A percentile compares a stretch with the other conserved stretches of the same genome.
Evolutionary conservation across 2,888 invertebrate species (phyloP).

Genomic region (Microplitis manilae): DNA sequence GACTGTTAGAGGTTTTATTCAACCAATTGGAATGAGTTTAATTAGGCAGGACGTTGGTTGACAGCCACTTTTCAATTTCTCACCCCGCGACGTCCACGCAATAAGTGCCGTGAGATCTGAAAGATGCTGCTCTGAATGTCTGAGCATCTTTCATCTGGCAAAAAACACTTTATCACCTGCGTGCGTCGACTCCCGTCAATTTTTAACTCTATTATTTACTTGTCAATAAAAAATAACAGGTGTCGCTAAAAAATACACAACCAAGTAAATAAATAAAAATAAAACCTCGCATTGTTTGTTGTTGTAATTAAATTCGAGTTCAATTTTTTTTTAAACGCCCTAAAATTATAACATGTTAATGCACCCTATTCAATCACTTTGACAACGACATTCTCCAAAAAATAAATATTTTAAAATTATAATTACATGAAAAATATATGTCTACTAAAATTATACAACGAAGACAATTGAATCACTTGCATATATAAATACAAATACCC

Average conservation of each 20-base stretch:
- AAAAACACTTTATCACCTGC: slow-evolving; percentile 37
- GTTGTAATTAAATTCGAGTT: neutral
- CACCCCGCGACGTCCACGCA: slow-evolving; percentile 46
- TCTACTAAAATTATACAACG: neutral
- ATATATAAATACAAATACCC: too few species aligned
- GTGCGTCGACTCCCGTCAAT: slow-evolving; percentile 22
- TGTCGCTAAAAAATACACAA: neutral
- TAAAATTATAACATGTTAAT: neutral
- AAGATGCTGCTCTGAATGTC: slow-evolving; percentile 6
- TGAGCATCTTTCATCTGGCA: neutral
- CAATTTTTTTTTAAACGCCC: neutral
- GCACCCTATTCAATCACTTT: neutral
- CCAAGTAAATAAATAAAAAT: neutral
- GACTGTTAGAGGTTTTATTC: neutral
- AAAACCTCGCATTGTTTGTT: neutral
- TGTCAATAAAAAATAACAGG: neutral
- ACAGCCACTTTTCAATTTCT: slow-evolving; percentile 59
- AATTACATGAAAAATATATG: neutral
- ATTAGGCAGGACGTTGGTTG: slow-evolving; percentile 47
- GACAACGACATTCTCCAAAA: neutral
- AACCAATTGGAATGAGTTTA: slow-evolving; percentile 52
- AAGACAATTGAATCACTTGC: neutral
- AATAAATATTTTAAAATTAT: neutral
- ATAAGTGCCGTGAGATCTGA: slow-evolving; percentile 43
- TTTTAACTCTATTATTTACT: neutral